These are phyloP conservation scores for Bemisia tabaci DNA, from an alignment of 1,140 invertebrate genomes.

Conservation along the genomic window DNA sequence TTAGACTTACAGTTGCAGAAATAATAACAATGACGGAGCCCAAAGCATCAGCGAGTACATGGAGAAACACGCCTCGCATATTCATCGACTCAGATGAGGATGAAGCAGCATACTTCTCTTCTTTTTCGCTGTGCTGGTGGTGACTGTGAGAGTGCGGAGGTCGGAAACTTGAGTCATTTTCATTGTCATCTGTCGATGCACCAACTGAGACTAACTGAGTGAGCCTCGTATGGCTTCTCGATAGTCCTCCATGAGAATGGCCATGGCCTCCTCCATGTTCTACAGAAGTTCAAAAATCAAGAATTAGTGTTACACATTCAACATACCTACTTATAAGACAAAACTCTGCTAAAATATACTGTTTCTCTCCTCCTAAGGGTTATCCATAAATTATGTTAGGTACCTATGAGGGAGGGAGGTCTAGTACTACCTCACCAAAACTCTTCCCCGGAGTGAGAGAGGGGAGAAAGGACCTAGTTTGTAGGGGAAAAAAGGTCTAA, in stretches of 20 bases:
- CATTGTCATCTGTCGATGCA: conserved; percentile 52
- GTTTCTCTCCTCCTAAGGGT: no score
- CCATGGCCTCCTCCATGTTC: conserved; percentile 62
- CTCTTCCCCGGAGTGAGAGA: no score
- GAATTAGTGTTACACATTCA: no score
- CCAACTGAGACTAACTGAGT: conserved; percentile 41
- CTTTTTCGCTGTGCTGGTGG: conserved; percentile 38
- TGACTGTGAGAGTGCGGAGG: conserved; percentile 35
- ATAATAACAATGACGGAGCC: conserved; percentile 93
- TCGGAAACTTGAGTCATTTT: conserved; percentile 58
- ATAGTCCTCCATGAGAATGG: conserved; percentile 27
- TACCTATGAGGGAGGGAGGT: no score
- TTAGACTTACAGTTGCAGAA: conserved; percentile 59
- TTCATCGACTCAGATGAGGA: conserved; percentile 83
- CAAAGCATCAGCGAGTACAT: conserved; percentile 90
- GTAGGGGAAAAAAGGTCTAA: no score
- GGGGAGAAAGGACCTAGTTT: no score
- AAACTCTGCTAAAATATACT: no score
- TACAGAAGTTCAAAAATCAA: no score
- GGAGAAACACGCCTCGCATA: conserved; percentile 93
- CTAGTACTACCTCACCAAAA: no score
- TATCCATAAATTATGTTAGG: no score
- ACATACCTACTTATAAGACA: no score
- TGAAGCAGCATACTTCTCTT: conserved; percentile 16
- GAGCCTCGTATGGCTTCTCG: conserved; percentile 42